Conservation (phyloP, 2,113 vertebrate genomes). For the Semnornis frantzii region DNA sequence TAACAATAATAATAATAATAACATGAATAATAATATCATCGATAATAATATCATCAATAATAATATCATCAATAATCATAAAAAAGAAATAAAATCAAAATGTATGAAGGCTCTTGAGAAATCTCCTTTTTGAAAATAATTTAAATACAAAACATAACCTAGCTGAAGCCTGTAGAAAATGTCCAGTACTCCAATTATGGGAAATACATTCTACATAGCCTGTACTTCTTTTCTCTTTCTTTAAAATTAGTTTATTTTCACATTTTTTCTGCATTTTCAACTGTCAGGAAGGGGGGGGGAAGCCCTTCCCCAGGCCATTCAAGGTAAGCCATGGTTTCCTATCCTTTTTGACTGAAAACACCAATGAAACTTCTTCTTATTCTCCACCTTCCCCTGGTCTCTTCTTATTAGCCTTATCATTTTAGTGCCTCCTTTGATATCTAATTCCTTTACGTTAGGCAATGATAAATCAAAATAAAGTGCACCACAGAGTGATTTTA, state of each 20-base stretch:
- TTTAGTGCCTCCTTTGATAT: slow-evolving; percentile 57
- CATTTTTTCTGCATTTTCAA: slow-evolving; percentile 14
- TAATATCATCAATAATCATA: too few species aligned
- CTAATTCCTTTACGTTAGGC: slow-evolving; percentile 42
- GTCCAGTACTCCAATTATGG: not conserved
- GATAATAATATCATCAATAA: too few species aligned
- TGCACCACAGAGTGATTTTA: slow-evolving; percentile 44
- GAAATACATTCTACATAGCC: not conserved
- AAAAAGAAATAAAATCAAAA: slow-evolving; percentile 6
- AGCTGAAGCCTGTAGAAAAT: not conserved
- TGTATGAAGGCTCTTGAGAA: not conserved
- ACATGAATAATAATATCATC: not conserved
- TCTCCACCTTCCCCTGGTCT: slow-evolving; percentile 39
- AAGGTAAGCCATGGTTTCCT: slow-evolving; percentile 37
- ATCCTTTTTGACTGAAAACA: slow-evolving; percentile 43
- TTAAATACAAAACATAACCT: not conserved
- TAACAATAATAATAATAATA: too few species aligned
- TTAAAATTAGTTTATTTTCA: not conserved
- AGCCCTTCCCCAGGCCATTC: not conserved
- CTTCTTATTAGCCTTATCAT: slow-evolving; percentile 53
- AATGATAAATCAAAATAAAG: slow-evolving; percentile 62
- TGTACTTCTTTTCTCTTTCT: not conserved
- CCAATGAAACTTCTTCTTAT: slow-evolving; percentile 33
- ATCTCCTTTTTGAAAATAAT: not conserved
- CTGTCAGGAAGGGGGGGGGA: not conserved